Percentiles rank a stretch among this genome's conserved stretches.
phyloP scores from a whole-genome alignment of 2,888 invertebrate species.

The Trichogramma dendrolimi region DNA sequence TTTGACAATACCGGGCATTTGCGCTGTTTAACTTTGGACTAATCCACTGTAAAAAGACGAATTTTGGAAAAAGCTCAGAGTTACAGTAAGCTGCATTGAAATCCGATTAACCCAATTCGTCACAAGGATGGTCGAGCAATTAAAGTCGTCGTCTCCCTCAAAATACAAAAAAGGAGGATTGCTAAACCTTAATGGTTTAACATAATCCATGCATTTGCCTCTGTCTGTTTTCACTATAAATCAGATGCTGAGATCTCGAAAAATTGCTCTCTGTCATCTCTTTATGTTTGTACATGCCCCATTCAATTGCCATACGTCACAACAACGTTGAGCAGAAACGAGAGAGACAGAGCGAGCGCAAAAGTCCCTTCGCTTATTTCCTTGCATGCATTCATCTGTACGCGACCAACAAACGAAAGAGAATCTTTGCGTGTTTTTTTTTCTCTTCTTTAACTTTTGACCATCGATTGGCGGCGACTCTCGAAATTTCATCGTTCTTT shows the following conservation, averaged over 20 bases:
- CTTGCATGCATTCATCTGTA: too few relatives aligned
- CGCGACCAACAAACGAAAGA: too few relatives aligned
- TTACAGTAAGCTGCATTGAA: not conserved
- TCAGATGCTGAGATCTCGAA: constrained; percentile 10
- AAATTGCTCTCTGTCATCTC: constrained; percentile 8
- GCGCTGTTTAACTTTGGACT: too few relatives aligned
- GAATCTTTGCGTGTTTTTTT: not conserved
- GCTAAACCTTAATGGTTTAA: not conserved
- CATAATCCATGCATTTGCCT: not conserved
- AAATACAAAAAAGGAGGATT: not conserved
- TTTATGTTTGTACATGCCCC: constrained; percentile 7
- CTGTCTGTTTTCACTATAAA: constrained; percentile 18
- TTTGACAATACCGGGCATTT: too few relatives aligned
- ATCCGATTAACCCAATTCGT: constrained; percentile 16
- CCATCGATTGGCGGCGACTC: not conserved
- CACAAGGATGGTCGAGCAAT: constrained; percentile 16
- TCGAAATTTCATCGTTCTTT: not conserved
- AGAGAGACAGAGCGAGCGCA: too few relatives aligned
- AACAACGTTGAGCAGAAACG: constrained; percentile 6
- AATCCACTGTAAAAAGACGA: too few relatives aligned
- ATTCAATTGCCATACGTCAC: constrained; percentile 17
- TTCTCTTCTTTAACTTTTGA: constrained; percentile 19
- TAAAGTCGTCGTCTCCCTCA: constrained; percentile 2
- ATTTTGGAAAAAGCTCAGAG: too few relatives aligned
- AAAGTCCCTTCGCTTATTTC: too few relatives aligned